Conservation (phyloP, 2,113 vertebrate species). For the Thalassoma bifasciatum region DNA sequence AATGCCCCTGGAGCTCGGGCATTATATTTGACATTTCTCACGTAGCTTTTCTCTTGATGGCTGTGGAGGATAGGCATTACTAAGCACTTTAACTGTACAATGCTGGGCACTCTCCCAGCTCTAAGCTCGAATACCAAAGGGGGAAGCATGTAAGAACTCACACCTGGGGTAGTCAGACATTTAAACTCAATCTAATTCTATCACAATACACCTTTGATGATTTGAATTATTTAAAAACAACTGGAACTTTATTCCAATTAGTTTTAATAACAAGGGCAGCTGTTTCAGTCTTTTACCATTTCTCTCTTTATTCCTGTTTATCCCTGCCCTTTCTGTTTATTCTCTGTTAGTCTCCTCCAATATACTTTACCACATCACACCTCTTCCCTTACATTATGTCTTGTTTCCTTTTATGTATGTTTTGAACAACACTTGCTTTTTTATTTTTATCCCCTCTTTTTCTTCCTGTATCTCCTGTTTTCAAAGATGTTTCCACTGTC, state of each 20-base stretch:
- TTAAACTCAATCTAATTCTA: not conserved
- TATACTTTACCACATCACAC: conserved; percentile 34
- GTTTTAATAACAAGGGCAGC: conserved; percentile 28
- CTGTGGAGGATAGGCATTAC: conserved; percentile 30
- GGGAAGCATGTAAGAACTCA: conserved; percentile 15
- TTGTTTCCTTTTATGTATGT: conserved; percentile 3
- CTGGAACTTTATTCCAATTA: not conserved
- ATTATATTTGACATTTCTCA: conserved; percentile 61
- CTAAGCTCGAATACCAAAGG: conserved; percentile 13
- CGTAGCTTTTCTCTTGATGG: conserved; percentile 47
- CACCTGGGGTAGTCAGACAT: not conserved
- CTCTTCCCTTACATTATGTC: not conserved
- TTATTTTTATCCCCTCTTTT: not conserved
- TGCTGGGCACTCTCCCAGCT: conserved; percentile 25
- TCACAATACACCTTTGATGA: not conserved
- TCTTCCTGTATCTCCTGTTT: conserved; percentile 12
- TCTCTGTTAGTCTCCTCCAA: conserved; percentile 15
- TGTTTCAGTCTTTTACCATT: not conserved
- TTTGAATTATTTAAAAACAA: conserved; percentile 3
- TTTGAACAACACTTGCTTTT: not conserved
- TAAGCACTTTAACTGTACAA: conserved; percentile 40
- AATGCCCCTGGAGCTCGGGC: conserved; percentile 34
- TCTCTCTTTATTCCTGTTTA: not conserved
- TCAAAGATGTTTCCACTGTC: conserved; percentile 17
- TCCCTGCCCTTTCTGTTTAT: conserved; percentile 8